Base-by-base conservation (phyloP, 2,888 invertebrate species). In the Panorpa germanica region DNA sequence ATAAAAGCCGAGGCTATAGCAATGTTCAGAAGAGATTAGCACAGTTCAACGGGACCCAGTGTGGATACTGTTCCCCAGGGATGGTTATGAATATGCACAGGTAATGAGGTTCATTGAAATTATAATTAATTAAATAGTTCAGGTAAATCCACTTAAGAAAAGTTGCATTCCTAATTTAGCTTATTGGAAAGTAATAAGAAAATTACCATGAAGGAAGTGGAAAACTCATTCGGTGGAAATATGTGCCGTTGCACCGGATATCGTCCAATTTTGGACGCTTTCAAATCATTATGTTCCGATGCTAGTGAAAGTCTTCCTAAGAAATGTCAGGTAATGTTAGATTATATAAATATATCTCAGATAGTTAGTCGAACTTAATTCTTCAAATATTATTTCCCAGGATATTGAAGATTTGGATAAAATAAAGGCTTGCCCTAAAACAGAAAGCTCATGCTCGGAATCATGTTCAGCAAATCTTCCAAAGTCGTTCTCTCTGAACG, bases 171-270 rank as follows among this genome's bases (percentile, higher is more conserved):
- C n/a, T 13, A 3, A 31, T 41, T 9, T 40, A 66, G 65, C 22
- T 41, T 70, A 16, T 45, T 60, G 20, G 52, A 61, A 42, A 48
- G 55, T 0, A 58, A 62, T 19, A 49, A 46, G 34, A 51, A 56
- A 12, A 41, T 72, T 15, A 65, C 65, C 2, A 63, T 64, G 57
- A 53, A 61, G 37, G 69, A 75, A 40, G 59, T 80, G 8, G 80
- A 81, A 47, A 72, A 77, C 42, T 67, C 73, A 0, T 77, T 81
- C 41, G 80, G 77, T 5, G 62, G 77, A 28, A 77, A 80, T 39
- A 69, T 81, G 16, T 82, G 82, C 40, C 61, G 82, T 30, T 82
- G 82, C 42, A 82, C 81, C 0, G 81, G 81, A 1, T 81, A 78
- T 44, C 58, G 80, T 4, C 65, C 80, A 1, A 82, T 82, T 35